phyloP scores from a whole-genome alignment of 2,888 invertebrate genomes.

The Agriopis leucophaearia region DNA sequence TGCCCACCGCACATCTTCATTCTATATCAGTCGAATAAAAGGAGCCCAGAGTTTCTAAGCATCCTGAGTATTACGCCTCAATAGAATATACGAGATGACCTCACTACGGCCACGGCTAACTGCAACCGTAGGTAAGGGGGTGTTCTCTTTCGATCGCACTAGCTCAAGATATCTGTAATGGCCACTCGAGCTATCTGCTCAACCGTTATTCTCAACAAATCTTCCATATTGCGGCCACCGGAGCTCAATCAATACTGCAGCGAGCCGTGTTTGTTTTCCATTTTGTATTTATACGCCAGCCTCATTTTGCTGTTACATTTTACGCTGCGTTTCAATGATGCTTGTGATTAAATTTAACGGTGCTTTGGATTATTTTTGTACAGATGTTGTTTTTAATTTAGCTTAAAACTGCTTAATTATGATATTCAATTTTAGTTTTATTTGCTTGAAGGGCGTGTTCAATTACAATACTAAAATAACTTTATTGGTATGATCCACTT shows the following conservation, averaged over 20 bases:
- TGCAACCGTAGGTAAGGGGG: constrained; percentile 69
- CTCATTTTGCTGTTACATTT: constrained; percentile 34
- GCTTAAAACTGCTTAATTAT: not conserved
- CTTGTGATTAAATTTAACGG: constrained; percentile 24
- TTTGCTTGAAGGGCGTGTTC: not conserved
- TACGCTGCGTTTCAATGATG: constrained; percentile 19
- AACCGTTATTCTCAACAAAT: constrained; percentile 82
- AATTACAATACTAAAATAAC: no score
- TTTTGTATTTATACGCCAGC: constrained; percentile 56
- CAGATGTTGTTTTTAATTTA: constrained; percentile 21
- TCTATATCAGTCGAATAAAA: constrained; percentile 51
- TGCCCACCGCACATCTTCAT: constrained; percentile 45
- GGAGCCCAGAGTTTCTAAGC: constrained; percentile 52
- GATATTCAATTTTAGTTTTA: not conserved
- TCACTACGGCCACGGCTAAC: constrained; percentile 53
- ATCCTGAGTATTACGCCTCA: constrained; percentile 58
- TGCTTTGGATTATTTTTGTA: constrained; percentile 12
- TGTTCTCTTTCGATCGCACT: constrained; percentile 69
- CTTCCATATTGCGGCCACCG: constrained; percentile 77
- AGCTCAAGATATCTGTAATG: constrained; percentile 81
- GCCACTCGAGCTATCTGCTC: constrained; percentile 82
- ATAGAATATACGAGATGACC: constrained; percentile 53
- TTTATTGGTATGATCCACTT: no score
- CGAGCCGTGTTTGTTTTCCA: constrained; percentile 61
- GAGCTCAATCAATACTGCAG: constrained; percentile 72